Evolutionary conservation across 2,888 invertebrate genomes (phyloP).

Genomic region (Dynastes maya): DNA sequence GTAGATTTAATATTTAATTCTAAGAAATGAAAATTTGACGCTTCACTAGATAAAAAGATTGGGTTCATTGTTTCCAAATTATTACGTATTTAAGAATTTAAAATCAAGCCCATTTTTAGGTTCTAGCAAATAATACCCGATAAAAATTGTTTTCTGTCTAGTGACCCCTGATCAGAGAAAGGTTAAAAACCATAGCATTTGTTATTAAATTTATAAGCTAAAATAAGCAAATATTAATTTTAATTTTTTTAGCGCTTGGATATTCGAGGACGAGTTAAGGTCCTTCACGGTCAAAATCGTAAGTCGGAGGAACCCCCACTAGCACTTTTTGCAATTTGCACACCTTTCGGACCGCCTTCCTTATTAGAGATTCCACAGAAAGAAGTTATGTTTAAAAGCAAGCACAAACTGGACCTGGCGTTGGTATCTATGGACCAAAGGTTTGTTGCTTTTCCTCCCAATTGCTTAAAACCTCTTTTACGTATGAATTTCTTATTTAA

Average conservation of each 20-base stretch:
- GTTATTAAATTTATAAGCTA: too few relatives aligned
- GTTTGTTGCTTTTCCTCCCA: slow-evolving; percentile 68
- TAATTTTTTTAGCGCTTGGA: slow-evolving; percentile 87
- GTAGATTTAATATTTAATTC: too few relatives aligned
- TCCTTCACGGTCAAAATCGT: slow-evolving; percentile 96
- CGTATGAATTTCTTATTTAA: background rate
- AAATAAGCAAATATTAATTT: slow-evolving; percentile 53
- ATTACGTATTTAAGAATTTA: too few relatives aligned
- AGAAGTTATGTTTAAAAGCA: slow-evolving; percentile 99
- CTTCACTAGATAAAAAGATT: too few relatives aligned
- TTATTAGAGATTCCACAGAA: slow-evolving; percentile 97
- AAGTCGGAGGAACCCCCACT: slow-evolving; percentile 95
- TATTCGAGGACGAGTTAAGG: slow-evolving; percentile 96
- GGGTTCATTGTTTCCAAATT: too few relatives aligned
- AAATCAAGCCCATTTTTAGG: too few relatives aligned
- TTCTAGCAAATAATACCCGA: too few relatives aligned
- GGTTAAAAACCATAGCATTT: too few relatives aligned
- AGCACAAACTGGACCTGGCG: slow-evolving; percentile 97
- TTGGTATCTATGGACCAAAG: slow-evolving; percentile 98
- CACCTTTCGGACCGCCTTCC: slow-evolving; percentile 98
- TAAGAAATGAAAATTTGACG: too few relatives aligned
- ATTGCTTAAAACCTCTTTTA: slow-evolving; percentile 34
- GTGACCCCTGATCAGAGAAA: too few relatives aligned
- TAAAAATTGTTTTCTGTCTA: too few relatives aligned
- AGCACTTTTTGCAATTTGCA: slow-evolving; percentile 97